Conservation (phyloP, 1,140 invertebrate species). For the Tetragnatha versicolor region DNA sequence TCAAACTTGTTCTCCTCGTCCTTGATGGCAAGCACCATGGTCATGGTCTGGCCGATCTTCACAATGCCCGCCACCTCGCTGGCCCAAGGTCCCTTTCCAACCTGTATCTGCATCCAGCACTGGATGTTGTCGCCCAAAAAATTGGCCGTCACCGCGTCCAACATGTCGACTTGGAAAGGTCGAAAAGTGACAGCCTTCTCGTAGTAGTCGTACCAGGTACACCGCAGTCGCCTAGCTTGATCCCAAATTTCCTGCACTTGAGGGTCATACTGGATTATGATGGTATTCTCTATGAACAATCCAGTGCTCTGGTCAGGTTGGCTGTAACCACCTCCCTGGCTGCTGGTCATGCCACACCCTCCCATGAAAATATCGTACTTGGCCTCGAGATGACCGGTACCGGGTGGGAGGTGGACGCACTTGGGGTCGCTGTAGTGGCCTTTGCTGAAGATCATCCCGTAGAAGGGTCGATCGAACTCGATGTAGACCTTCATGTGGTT, state of each 20-base stretch:
- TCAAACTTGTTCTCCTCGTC: constrained; percentile 96
- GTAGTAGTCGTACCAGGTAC: constrained; percentile 95
- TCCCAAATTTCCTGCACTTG: constrained; percentile 88
- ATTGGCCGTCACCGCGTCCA: constrained; percentile 91
- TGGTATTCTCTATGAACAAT: constrained; percentile 92
- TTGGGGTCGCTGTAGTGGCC: constrained; percentile 84
- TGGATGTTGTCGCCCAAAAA: constrained; percentile 93
- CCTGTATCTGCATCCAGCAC: constrained; percentile 96
- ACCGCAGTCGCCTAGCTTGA: constrained; percentile 80
- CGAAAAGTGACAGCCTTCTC: constrained; percentile 93
- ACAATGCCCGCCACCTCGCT: constrained; percentile 92
- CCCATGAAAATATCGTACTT: constrained; percentile 92
- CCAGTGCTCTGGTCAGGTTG: constrained; percentile 65
- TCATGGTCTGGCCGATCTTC: constrained; percentile 96
- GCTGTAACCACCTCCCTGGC: constrained; percentile 78
- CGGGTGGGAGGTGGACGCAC: constrained; percentile 89
- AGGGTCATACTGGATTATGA: constrained; percentile 93
- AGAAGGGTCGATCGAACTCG: constrained; percentile 92
- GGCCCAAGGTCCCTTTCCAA: constrained; percentile 94
- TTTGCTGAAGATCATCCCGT: constrained; percentile 95
- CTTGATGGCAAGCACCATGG: constrained; percentile 94
- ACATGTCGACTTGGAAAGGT: constrained; percentile 89
- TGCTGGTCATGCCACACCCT: constrained; percentile 59
- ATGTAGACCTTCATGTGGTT: constrained; percentile 87
- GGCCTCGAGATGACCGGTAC: constrained; percentile 85